Conservation (phyloP, 2,888 invertebrate genomes). For the Campaea margaritaria region DNA sequence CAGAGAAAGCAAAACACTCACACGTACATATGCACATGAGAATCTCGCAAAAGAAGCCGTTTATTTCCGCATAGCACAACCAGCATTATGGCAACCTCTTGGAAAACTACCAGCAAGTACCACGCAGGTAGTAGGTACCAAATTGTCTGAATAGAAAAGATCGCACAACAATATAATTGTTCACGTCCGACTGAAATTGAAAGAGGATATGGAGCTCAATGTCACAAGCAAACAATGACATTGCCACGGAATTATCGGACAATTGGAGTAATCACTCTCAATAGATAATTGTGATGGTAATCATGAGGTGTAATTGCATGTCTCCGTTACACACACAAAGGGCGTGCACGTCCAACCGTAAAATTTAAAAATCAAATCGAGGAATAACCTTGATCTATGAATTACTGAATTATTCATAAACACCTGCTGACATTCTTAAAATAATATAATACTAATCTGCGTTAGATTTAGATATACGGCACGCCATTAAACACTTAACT, state of each 20-base stretch:
- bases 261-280: conserved; percentile 46
- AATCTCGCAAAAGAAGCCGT: conserved; percentile 22
- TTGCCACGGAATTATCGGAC: conserved; percentile 43
- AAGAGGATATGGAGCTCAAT: conserved; percentile 31
- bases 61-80: conserved; percentile 27
- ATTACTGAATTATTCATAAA: neutral
- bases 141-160: conserved; percentile 16
- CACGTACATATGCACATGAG: conserved; percentile 1
- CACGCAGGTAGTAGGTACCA: conserved; percentile 8
- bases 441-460: neutral
- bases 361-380: no score
- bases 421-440: neutral
- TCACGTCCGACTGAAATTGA: conserved; percentile 20
- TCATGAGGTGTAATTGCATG: conserved; percentile 22
- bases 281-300: conserved; percentile 47
- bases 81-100: conserved; percentile 23
- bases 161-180: conserved; percentile 4
- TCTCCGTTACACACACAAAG: conserved; percentile 13
- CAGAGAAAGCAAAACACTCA: conserved; percentile 4
- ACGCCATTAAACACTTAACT: neutral
- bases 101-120: conserved; percentile 21
- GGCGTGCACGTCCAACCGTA: neutral
- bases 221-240: conserved; percentile 30
- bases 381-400: neutral
- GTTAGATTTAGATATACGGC: neutral